phyloP scores from a whole-genome alignment of 1,140 invertebrate species.

The Bombus waltoni region DNA sequence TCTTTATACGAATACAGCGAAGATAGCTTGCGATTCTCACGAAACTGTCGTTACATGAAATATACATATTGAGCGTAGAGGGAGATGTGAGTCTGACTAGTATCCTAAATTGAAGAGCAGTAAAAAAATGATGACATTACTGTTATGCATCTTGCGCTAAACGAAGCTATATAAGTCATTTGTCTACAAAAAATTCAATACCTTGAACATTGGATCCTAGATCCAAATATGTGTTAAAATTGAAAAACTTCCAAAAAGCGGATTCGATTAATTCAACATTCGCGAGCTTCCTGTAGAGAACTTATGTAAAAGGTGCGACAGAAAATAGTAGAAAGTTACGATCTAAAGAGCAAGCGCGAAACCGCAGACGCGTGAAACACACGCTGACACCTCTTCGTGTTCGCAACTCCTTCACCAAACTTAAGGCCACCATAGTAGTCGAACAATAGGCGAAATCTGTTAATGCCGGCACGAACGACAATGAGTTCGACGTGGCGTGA shows the following conservation, averaged over 20 bases:
- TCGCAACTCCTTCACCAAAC: constrained; percentile 52
- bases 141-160: too few relatives aligned
- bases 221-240: too few relatives aligned
- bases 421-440: constrained; percentile 44
- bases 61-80: neutral
- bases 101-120: too few relatives aligned
- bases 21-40: neutral
- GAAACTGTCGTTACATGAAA: neutral
- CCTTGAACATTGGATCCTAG: too few relatives aligned
- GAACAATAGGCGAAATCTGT: constrained; percentile 75
- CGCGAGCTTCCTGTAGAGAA: neutral
- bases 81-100: too few relatives aligned
- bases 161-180: too few relatives aligned
- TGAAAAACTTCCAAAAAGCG: neutral
- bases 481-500: constrained; percentile 72
- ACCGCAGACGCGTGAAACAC: constrained; percentile 69
- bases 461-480: constrained; percentile 71
- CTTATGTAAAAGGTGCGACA: neutral
- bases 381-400: constrained; percentile 59
- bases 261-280: too few relatives aligned
- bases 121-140: too few relatives aligned
- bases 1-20: neutral
- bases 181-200: neutral
- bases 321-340: neutral
- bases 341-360: neutral